These are phyloP conservation scores for Clarias gariepinus DNA, from an alignment of 2,113 vertebrate species.

Conservation along the genomic window DNA sequence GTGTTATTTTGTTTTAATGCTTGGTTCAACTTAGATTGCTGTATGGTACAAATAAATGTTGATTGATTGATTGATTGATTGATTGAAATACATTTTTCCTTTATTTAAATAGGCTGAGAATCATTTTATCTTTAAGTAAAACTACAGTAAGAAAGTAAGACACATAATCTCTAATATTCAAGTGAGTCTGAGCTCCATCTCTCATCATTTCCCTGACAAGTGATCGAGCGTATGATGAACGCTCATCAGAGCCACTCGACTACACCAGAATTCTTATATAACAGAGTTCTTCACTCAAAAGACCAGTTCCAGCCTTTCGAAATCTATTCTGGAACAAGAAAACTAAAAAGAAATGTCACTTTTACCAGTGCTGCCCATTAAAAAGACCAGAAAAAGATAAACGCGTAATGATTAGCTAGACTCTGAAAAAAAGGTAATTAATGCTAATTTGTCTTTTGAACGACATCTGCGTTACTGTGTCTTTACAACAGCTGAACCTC, in stretches of 20 bases:
- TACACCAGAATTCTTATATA: neutral
- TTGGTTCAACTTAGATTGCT: no score
- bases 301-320: neutral
- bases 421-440: neutral
- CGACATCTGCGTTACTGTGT: neutral
- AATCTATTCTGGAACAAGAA: neutral
- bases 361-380: neutral
- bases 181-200: neutral
- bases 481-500: neutral
- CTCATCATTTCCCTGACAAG: neutral
- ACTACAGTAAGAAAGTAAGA: neutral
- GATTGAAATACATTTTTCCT: neutral
- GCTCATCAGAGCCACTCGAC: conserved; percentile 6
- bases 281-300: neutral
- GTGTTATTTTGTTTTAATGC: no score
- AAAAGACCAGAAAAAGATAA: conserved; percentile 1
- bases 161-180: neutral
- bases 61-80: no score
- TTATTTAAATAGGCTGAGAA: neutral
- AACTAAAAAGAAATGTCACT: neutral
- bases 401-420: neutral
- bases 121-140: neutral
- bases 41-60: no score
- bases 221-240: neutral
- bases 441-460: conserved; percentile 16